These are phyloP conservation scores for Lucilia sericata DNA, from an alignment of 1,140 invertebrate genomes.

Conservation along the genomic window DNA sequence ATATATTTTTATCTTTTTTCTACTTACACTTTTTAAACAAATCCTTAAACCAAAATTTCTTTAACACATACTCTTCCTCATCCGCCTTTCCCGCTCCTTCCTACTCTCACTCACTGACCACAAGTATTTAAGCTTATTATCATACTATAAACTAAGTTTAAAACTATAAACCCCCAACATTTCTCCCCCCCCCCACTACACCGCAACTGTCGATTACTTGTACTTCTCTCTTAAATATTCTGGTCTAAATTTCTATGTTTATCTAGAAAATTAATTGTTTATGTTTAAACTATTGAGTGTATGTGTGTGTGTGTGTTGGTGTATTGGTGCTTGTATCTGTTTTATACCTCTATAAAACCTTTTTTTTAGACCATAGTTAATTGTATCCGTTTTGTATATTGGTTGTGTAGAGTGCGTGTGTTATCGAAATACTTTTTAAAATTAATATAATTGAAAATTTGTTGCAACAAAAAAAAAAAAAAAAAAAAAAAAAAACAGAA, in stretches of 20 bases:
- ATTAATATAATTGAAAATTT: neutral
- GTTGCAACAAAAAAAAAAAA: too few species aligned
- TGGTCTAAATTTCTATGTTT: conserved; percentile 63
- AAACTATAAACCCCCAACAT: neutral
- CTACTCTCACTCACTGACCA: too few species aligned
- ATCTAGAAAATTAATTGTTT: conserved; percentile 64
- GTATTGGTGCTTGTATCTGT: conserved; percentile 28
- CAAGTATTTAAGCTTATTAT: neutral
- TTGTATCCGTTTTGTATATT: neutral
- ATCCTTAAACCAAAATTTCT: neutral
- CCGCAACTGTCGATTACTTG: conserved; percentile 50
- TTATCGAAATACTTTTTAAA: too few species aligned
- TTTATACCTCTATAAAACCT: conserved; percentile 13
- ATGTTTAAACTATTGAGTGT: conserved; percentile 24
- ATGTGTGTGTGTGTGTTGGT: neutral
- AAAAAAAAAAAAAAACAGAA: conserved; percentile 39
- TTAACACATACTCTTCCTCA: neutral
- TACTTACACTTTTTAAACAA: neutral
- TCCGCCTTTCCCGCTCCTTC: neutral
- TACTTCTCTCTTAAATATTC: conserved; percentile 68
- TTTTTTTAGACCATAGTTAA: conserved; percentile 7
- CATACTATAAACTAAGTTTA: neutral
- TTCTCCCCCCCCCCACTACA: neutral
- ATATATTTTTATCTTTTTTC: neutral
- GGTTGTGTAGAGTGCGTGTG: neutral